Conservation (phyloP, 2,888 invertebrate species). For the Acrobasis consociella region DNA sequence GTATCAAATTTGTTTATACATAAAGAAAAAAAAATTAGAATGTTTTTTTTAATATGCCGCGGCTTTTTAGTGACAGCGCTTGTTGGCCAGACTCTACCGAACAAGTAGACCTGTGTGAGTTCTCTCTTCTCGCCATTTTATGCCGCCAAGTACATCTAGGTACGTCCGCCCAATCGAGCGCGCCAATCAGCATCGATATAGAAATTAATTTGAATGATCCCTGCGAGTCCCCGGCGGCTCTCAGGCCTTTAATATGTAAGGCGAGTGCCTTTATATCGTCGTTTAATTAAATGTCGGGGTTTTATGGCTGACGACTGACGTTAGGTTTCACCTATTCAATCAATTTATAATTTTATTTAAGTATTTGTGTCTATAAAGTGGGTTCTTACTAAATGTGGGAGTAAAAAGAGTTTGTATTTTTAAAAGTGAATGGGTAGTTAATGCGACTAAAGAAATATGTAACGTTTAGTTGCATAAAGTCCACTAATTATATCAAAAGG, state of each 20-base stretch:
- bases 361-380: too few species aligned
- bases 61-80: too few species aligned
- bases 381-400: background rate
- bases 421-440: too few species aligned
- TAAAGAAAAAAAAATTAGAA: too few species aligned
- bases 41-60: too few species aligned
- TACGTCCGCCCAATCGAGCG: background rate
- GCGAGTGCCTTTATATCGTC: conserved; percentile 4
- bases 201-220: conserved; percentile 22
- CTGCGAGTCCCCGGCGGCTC: conserved; percentile 10
- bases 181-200: conserved; percentile 21
- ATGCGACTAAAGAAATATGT: too few species aligned
- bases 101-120: background rate
- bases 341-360: background rate
- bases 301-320: background rate
- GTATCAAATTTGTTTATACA: too few species aligned
- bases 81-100: too few species aligned
- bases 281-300: conserved; percentile 17
- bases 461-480: too few species aligned
- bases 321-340: background rate
- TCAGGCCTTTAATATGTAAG: conserved; percentile 18
- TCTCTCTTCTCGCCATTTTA: background rate
- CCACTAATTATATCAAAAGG: too few species aligned
- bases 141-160: background rate
- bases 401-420: too few species aligned